phyloP scores from a whole-genome alignment of 2,113 vertebrate genomes.

The Myotis brandtii region DNA sequence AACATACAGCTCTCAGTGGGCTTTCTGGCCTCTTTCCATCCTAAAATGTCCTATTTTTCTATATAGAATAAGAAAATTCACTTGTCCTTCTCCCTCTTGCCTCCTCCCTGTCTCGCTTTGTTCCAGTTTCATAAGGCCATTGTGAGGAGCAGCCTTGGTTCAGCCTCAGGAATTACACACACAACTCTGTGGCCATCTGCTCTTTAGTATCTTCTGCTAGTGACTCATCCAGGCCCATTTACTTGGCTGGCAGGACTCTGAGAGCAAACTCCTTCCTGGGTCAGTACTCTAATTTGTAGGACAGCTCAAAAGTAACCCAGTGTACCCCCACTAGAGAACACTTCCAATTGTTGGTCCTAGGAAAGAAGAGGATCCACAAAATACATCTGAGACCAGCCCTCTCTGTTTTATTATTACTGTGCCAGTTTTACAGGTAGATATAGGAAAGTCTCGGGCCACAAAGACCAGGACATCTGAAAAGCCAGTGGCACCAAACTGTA shows the following conservation, averaged over 20 bases:
- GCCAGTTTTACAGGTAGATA: neutral
- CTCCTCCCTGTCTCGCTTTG: neutral
- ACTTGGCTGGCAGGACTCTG: neutral
- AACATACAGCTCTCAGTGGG: conserved; percentile 53
- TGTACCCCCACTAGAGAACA: neutral
- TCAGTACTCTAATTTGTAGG: conserved; percentile 2
- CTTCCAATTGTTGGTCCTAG: neutral
- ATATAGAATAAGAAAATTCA: conserved; percentile 37
- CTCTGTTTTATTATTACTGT: neutral
- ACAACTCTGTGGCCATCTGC: conserved; percentile 3
- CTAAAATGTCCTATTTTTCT: conserved; percentile 68
- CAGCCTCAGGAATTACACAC: conserved; percentile 3
- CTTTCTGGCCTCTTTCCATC: conserved; percentile 63
- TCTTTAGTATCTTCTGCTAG: conserved; percentile 29
- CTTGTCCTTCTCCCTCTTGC: neutral
- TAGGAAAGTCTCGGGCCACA: neutral
- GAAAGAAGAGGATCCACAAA: neutral
- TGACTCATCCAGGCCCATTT: conserved; percentile 26
- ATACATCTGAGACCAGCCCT: neutral
- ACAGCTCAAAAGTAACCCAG: neutral
- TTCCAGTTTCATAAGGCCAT: conserved; percentile 40
- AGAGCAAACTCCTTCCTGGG: neutral
- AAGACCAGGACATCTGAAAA: neutral
- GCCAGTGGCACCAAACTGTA: neutral
- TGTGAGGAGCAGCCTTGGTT: neutral